A percentile compares a stretch with the other conserved stretches of the same genome.
These are phyloP conservation scores for Cheilosia variabilis DNA, from an alignment of 2,888 invertebrate species.

Conservation along the genomic window DNA sequence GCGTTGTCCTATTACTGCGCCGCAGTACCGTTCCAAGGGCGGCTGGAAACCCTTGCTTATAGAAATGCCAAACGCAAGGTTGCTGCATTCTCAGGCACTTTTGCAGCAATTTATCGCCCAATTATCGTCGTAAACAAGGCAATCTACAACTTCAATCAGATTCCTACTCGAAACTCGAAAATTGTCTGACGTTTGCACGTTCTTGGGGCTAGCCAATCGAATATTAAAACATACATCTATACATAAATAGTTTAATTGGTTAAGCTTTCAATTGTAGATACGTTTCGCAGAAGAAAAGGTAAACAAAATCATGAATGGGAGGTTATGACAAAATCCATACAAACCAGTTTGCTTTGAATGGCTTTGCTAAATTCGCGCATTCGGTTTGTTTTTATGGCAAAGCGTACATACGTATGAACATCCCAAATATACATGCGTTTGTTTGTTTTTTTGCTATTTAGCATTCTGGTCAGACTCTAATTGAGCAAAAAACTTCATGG, in stretches of 20 bases:
- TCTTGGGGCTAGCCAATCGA: not conserved
- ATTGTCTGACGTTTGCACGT: conserved; percentile 1
- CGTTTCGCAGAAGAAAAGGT: conserved; percentile 30
- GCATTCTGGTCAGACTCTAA: conserved; percentile 44
- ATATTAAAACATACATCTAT: not conserved
- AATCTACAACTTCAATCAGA: conserved; percentile 38
- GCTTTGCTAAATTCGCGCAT: conserved; percentile 20
- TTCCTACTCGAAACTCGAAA: conserved; percentile 13
- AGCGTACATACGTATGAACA: conserved; percentile 8
- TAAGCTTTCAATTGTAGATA: conserved; percentile 21
- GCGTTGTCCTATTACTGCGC: no score
- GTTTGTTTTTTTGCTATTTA: conserved; percentile 10
- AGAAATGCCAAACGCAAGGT: not conserved
- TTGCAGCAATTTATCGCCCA: conserved; percentile 27
- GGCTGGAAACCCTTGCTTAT: not conserved
- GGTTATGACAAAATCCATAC: conserved; percentile 42
- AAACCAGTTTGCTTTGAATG: conserved; percentile 56
- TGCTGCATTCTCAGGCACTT: not conserved
- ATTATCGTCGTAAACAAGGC: conserved; percentile 35
- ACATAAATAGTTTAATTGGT: not conserved
- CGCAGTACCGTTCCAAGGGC: not conserved
- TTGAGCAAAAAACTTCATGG: conserved; percentile 29
- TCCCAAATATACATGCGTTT: conserved; percentile 4
- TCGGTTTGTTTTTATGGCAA: conserved; percentile 8
- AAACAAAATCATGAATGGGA: conserved; percentile 49